Evolutionary conservation across 2,888 invertebrate genomes (phyloP).

Genomic region (Heliconius sara): DNA sequence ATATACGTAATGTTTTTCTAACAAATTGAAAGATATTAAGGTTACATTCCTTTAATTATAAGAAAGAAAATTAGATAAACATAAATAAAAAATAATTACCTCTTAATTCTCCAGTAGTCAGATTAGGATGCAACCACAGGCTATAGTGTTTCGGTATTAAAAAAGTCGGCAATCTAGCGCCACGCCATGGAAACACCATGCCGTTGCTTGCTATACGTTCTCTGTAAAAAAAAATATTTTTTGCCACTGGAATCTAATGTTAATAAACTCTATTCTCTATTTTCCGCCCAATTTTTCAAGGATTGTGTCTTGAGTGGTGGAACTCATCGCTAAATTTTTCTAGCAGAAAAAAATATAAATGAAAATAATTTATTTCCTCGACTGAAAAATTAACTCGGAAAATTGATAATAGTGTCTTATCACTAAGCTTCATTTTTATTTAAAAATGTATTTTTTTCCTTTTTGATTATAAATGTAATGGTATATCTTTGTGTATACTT

Average conservation of each 20-base stretch:
- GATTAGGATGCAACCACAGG: slow-evolving; percentile 95
- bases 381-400: no score
- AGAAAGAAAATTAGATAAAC: no score
- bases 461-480: no score
- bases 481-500: slow-evolving; percentile 60
- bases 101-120: slow-evolving; percentile 94
- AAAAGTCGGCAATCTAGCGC: slow-evolving; percentile 88
- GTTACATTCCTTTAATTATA: no score
- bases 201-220: slow-evolving; percentile 76
- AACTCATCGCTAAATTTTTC: not conserved
- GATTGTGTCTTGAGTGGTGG: not conserved
- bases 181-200: slow-evolving; percentile 77
- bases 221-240: slow-evolving; percentile 52
- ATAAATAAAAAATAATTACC: slow-evolving; percentile 79
- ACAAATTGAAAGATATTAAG: no score
- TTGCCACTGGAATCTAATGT: not conserved
- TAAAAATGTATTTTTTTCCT: no score
- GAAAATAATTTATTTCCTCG: no score
- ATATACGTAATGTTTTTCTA: no score
- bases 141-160: slow-evolving; percentile 93
- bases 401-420: no score
- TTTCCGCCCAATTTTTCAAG: not conserved
- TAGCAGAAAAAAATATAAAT: not conserved
- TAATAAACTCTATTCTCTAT: not conserved
- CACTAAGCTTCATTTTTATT: no score